Conservation (phyloP, 2,113 vertebrate species). For the Callorhinus ursinus region DNA sequence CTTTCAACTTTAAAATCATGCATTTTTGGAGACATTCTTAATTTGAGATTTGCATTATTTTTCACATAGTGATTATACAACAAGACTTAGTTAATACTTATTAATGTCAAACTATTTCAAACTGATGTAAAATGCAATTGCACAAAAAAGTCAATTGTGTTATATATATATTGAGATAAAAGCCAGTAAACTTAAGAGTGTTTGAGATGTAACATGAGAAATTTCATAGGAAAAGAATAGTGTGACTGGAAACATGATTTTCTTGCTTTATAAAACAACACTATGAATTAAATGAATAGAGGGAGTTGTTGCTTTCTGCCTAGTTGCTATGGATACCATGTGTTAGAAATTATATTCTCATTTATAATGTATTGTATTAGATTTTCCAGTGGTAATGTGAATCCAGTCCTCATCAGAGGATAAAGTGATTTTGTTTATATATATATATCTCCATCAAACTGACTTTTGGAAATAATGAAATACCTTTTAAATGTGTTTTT, state of each 20-base stretch:
- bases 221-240: constrained; percentile 20
- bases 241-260: constrained; percentile 18
- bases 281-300: constrained; percentile 53
- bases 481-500: constrained; percentile 32
- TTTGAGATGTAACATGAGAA: neutral
- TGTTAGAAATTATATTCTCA: constrained; percentile 66
- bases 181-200: neutral
- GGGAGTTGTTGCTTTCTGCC: neutral
- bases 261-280: neutral
- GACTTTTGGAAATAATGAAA: constrained; percentile 58
- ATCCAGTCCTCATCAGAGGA: neutral
- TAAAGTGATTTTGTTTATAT: constrained; percentile 49
- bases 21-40: neutral
- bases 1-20: neutral
- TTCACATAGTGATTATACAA: constrained; percentile 44
- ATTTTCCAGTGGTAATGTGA: constrained; percentile 54
- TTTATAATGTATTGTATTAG: constrained; percentile 69
- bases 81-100: constrained; percentile 28
- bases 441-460: neutral
- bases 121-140: neutral
- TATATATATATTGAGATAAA: neutral
- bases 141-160: neutral
- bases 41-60: constrained; percentile 19
- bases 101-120: neutral
- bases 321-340: constrained; percentile 72